Evolutionary conservation across 2,888 invertebrate genomes (phyloP).

Genomic region (Drosophila antonietae): DNA sequence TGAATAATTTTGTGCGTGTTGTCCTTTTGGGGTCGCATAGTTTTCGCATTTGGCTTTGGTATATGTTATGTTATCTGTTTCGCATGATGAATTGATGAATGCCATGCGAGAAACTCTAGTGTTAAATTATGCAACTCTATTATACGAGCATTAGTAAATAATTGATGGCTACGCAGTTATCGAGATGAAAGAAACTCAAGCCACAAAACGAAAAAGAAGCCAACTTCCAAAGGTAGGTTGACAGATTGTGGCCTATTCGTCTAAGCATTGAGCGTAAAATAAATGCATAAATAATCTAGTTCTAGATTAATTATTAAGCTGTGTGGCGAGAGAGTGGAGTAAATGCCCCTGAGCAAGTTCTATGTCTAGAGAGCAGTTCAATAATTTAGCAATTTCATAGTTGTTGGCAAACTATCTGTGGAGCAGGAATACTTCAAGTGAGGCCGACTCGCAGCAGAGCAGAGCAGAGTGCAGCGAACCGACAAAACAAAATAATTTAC

Average conservation of each 20-base stretch:
- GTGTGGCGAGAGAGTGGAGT: not conserved
- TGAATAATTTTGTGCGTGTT: constrained; percentile 78
- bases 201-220: not conserved
- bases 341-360: not conserved
- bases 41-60: constrained; percentile 22
- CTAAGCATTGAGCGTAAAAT: not conserved
- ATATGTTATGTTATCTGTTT: constrained; percentile 4
- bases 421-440: constrained; percentile 7
- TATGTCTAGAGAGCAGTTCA: constrained; percentile 29
- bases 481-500: constrained; percentile 74
- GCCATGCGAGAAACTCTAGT: constrained; percentile 34
- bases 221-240: not conserved
- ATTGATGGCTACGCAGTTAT: constrained; percentile 60
- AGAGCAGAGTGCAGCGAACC: constrained; percentile 38
- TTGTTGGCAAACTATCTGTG: constrained; percentile 60
- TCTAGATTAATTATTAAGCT: constrained; percentile 7
- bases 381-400: constrained; percentile 60
- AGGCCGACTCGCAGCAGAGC: constrained; percentile 15
- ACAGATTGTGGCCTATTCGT: constrained; percentile 8
- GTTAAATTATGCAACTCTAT: constrained; percentile 72
- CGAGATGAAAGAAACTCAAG: constrained; percentile 28
- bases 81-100: constrained; percentile 70
- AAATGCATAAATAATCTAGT: constrained; percentile 10
- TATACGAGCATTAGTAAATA: constrained; percentile 67
- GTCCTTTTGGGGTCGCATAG: constrained; percentile 67